These are phyloP conservation scores for Pocillopora grandis DNA, from an alignment of 92 coral and sea anemone genomes.

Conservation along the genomic window DNA sequence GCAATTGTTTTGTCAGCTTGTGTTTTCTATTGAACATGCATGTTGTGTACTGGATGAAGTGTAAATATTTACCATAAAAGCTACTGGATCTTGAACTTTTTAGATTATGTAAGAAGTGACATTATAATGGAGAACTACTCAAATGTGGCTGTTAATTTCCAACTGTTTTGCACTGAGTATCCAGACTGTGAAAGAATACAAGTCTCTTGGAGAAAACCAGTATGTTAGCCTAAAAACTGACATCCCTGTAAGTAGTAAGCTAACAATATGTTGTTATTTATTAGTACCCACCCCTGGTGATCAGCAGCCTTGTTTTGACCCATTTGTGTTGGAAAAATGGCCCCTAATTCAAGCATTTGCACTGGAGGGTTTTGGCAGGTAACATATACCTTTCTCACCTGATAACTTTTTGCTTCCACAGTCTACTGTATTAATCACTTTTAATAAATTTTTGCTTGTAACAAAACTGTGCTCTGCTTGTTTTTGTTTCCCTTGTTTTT, in stretches of 20 bases:
- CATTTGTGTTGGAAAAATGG: conserved; percentile 85
- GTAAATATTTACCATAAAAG: no score
- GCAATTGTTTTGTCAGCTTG: no score
- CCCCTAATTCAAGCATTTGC: conserved; percentile 93
- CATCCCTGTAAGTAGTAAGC: no score
- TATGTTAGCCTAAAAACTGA: no score
- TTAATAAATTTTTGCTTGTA: no score
- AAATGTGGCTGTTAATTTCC: no score
- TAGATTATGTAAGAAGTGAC: no score
- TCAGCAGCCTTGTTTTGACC: conserved; percentile 62
- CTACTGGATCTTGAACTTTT: no score
- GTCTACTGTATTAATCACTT: not conserved
- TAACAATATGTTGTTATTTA: not conserved
- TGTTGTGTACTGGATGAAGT: no score
- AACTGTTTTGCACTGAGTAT: no score
- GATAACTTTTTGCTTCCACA: not conserved
- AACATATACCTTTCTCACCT: not conserved
- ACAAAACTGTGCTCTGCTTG: not conserved
- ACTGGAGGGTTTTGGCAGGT: conserved; percentile 89
- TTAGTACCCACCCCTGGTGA: conserved; percentile 30
- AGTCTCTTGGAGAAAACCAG: not conserved
- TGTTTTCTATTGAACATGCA: no score
- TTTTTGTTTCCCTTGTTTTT: not conserved
- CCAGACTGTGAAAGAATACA: not conserved
- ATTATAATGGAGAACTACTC: no score